phyloP scores from a whole-genome alignment of 1,140 invertebrate species.

The Macrotrachela quadricornifera region DNA sequence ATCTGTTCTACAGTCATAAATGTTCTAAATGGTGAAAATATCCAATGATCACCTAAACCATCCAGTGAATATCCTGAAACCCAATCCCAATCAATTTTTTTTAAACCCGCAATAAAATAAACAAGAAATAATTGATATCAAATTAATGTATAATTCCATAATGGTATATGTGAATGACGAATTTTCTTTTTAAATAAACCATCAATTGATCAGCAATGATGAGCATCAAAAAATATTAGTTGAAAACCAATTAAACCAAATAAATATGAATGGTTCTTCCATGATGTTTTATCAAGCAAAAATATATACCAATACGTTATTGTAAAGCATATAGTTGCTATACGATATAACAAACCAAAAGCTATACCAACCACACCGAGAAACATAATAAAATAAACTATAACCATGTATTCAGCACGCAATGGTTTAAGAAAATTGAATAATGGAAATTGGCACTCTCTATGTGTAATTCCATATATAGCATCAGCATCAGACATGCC shows the following conservation, averaged over 20 bases:
- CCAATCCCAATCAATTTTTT: slow-evolving; percentile 69
- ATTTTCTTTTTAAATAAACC: slow-evolving; percentile 29
- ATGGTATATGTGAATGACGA: slow-evolving; percentile 39
- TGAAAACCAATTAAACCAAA: slow-evolving; percentile 53
- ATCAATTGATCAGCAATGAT: slow-evolving; percentile 51
- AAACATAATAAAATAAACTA: slow-evolving; percentile 55
- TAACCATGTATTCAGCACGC: slow-evolving; percentile 48
- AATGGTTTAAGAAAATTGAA: slow-evolving; percentile 44
- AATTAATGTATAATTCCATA: slow-evolving; percentile 68
- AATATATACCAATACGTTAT: slow-evolving; percentile 67
- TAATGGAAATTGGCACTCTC: slow-evolving; percentile 59
- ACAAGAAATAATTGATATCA: slow-evolving; percentile 57
- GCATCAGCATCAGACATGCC: slow-evolving; percentile 47
- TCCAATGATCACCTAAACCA: slow-evolving; percentile 55
- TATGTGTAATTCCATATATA: slow-evolving; percentile 51
- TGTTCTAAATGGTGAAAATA: slow-evolving; percentile 57
- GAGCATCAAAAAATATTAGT: slow-evolving; percentile 45
- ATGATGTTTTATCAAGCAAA: slow-evolving; percentile 60
- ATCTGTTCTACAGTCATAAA: slow-evolving; percentile 49
- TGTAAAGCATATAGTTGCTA: slow-evolving; percentile 43
- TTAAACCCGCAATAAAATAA: slow-evolving; percentile 71
- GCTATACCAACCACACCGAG: slow-evolving; percentile 53
- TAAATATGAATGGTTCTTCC: slow-evolving; percentile 83
- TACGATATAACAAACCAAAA: slow-evolving; percentile 48
- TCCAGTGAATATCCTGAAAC: slow-evolving; percentile 63